Evolutionary conservation across 1,140 invertebrate species (phyloP), one percentile per base, ranked within the genome.

Genomic region (Megalopta genalis): DNA sequence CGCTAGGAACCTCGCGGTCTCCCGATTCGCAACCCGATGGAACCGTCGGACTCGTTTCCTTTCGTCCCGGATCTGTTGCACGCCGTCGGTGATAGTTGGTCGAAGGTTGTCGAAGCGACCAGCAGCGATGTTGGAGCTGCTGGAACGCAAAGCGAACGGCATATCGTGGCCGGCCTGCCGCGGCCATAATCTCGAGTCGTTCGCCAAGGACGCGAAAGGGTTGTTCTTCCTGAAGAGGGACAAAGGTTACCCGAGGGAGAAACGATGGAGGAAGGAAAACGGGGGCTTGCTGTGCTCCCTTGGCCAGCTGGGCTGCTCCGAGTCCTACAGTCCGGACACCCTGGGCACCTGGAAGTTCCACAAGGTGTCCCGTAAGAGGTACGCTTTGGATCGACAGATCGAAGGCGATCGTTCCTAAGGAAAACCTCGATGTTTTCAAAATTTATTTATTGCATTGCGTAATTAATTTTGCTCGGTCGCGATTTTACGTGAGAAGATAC

Each of bases 281-380:
- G 83, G 89, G 25, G 86, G 87, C 42, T 75, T 92, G 32, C 77
- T 92, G 4, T 92, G 90, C 72, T 88, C 91, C 25, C 88, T 92
- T 18, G 89, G 89, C 2, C 89, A 89, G 42, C 70, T 91, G 25
- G 83, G 88, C 52, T 92, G 88, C 81, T 87, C 87, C 74, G 87
- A 90, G 54, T 83, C 88, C 68, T 90, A 91, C 84, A 88, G 81
- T 64, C 89, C 91, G 0, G 90, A 92, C 66, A 91, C 90, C 0
- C 57, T 91, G 32, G 91, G 91, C 68, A 92, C 91, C 4, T 92
- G 90, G 91, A 91, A 90, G 70, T 92, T 90, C 82, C 90, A 91
- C 71, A 88, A 87, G 42, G 86, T 90, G 37, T 77, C 88, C 16
- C 87, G 84, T 27, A 49, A 75, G 72, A 92, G 91, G 90, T 92